Conservation (phyloP, 1,140 invertebrate species). For the Pentalonia nigronervosa region DNA sequence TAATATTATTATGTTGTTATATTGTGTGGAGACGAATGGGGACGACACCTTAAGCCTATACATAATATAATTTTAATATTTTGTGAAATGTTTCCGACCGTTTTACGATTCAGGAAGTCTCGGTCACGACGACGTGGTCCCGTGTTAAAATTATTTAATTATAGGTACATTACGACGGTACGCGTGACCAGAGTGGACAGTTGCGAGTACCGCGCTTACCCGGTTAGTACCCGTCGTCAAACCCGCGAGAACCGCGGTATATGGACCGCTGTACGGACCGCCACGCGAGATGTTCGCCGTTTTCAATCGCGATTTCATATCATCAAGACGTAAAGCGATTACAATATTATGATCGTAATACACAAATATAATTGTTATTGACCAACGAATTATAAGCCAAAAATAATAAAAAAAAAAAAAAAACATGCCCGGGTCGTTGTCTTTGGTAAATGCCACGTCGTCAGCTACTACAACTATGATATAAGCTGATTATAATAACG, state of each 20-base stretch:
- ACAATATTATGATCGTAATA: background rate
- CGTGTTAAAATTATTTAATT: background rate
- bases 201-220: no score
- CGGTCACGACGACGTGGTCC: background rate
- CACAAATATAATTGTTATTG: background rate
- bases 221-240: no score
- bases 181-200: background rate
- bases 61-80: no score
- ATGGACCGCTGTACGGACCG: no score
- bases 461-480: background rate
- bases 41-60: background rate
- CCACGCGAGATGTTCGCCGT: background rate
- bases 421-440: conserved; percentile 4
- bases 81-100: background rate
- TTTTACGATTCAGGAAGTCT: conserved; percentile 36
- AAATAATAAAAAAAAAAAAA: no score
- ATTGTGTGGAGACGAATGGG: no score
- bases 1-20: no score
- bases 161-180: background rate
- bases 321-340: no score
- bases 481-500: no score
- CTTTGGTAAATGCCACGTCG: background rate
- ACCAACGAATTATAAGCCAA: background rate
- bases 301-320: no score
- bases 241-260: background rate